A percentile compares a stretch with the other conserved stretches of the same genome.
Evolutionary conservation across 2,888 invertebrate species (phyloP).

Genomic region (Osmoderma eremita): DNA sequence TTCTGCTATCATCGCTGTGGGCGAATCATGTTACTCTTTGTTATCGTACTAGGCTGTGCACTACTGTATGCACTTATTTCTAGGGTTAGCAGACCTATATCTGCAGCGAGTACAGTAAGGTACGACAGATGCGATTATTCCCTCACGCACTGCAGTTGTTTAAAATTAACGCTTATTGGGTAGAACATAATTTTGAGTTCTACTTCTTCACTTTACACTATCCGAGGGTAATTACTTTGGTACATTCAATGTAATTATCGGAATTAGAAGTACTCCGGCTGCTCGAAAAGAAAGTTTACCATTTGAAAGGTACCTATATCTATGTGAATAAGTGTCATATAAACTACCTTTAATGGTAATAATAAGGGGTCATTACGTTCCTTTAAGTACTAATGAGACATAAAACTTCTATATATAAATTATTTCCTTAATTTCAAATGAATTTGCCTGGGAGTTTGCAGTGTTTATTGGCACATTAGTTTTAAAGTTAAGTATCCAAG

Average conservation of each 20-base stretch:
- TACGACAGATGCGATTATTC: not conserved
- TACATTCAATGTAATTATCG: conserved; percentile 4
- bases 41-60: too few relatives aligned
- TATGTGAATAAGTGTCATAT: too few relatives aligned
- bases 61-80: too few relatives aligned
- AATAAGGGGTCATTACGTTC: not conserved
- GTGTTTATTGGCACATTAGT: too few relatives aligned
- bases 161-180: conserved; percentile 16
- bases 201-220: conserved; percentile 5
- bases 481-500: too few relatives aligned
- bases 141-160: too few relatives aligned
- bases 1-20: too few relatives aligned
- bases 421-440: not conserved
- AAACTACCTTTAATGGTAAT: not conserved
- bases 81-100: too few relatives aligned
- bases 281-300: not conserved
- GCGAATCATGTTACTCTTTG: too few relatives aligned
- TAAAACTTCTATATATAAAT: not conserved
- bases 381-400: not conserved
- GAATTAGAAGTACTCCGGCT: not conserved
- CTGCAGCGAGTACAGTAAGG: too few relatives aligned
- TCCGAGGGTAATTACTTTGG: conserved; percentile 1
- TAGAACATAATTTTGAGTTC: not conserved
- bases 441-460: too few relatives aligned
- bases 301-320: not conserved